Base-by-base conservation (phyloP, 2,113 vertebrate species). In the Columba livia region DNA sequence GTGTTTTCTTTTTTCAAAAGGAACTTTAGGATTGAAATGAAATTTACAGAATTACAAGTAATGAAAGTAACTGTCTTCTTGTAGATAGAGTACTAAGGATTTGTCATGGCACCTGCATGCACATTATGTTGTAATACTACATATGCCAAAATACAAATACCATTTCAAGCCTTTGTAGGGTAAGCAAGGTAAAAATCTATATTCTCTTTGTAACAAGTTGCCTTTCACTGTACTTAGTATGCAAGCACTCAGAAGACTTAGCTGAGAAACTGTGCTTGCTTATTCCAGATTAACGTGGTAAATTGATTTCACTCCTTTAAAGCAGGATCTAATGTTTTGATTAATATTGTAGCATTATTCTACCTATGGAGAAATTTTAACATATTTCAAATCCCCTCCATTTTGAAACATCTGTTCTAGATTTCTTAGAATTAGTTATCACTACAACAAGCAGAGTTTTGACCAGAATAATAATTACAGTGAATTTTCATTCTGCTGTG, bases 251-350 rank as follows among this genome's bases (percentile, higher is more conserved):
- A 58, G 66, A 92, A 97, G 67, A 88, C 93, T 97, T 88, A 79
- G 85, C 92, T 96, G 81, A 94, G 94, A 96, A 94, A 96, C 92
- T 97, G 81, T 95, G 91, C 89, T 97, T 97, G 93, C 96, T 96
- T 97, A 50, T 91, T 96, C 90, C 94, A 80, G 51, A 75, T 85
- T 70, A 88, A 82, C 89, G 82, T 83, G 44, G 73, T 90, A 95
- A 90, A 96, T 91, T 91, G 53, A 95, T 96, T 97, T 95, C 44
- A 73, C 86, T 79, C 31, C 88, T 96, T 91, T 88, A 88, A 92
- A 94, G 44, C 44, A 47, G 77, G 12, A 73, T 86, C 32, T 85
- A 67, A 62, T 90, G 53, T 71, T 86, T 89, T 78, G 17, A 44
- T 83, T 85, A 62, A n/a, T 74, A 38, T 71, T 94, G 32, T 53